phyloP scores from a whole-genome alignment of 1,140 invertebrate genomes.

The Globodera ellingtonae region DNA sequence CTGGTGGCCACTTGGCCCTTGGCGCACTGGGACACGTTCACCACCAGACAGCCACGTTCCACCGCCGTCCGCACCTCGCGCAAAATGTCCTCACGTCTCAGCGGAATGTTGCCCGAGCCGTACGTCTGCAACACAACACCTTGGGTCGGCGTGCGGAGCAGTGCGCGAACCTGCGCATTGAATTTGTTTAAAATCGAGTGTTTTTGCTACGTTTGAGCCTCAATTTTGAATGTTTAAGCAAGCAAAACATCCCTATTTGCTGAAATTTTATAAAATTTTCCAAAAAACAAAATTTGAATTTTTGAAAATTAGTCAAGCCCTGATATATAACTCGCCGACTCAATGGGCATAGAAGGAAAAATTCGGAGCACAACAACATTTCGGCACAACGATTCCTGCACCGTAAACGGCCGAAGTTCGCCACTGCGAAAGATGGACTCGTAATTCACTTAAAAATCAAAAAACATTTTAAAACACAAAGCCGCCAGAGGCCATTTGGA shows the following conservation, averaged over 20 bases:
- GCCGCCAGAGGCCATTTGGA: neutral
- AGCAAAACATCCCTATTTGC: no score
- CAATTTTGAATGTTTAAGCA: no score
- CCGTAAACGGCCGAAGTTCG: slow-evolving; percentile 76
- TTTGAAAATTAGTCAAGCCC: neutral
- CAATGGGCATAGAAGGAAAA: slow-evolving; percentile 84
- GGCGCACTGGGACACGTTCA: slow-evolving; percentile 88
- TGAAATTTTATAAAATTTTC: no score
- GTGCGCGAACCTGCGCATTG: slow-evolving; percentile 70
- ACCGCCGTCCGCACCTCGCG: slow-evolving; percentile 75
- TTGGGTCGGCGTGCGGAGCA: slow-evolving; percentile 77
- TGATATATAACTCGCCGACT: slow-evolving; percentile 71
- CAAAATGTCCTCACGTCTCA: slow-evolving; percentile 80
- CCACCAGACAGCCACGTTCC: slow-evolving; percentile 81
- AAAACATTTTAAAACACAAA: slow-evolving; percentile 11
- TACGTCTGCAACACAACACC: slow-evolving; percentile 84
- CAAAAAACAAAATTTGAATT: neutral
- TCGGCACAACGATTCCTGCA: slow-evolving; percentile 77
- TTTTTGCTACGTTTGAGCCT: neutral
- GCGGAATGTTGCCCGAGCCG: slow-evolving; percentile 81
- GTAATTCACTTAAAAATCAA: slow-evolving; percentile 73
- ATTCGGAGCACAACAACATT: slow-evolving; percentile 83
- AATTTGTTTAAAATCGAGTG: no score
- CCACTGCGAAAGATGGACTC: slow-evolving; percentile 76
- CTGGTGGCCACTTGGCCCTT: slow-evolving; percentile 74